Conservation (phyloP, 2,797 vertebrate species). For the Jordanella pulchra region DNA sequence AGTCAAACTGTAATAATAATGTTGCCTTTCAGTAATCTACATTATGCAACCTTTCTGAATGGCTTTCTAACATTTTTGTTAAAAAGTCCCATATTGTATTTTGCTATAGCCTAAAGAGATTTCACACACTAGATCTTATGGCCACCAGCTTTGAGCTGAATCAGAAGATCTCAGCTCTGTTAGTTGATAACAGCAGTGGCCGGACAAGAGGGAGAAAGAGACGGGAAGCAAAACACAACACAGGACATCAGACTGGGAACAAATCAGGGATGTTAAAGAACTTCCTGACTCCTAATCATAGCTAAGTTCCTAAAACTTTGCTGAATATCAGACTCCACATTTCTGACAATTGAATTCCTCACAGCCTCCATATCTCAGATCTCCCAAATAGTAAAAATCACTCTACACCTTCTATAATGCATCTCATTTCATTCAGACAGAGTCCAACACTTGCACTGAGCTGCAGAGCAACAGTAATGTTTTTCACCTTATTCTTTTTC, state of each 20-base stretch:
- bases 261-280: neutral
- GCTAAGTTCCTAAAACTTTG: neutral
- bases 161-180: neutral
- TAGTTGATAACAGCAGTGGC: neutral
- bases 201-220: conserved; percentile 12
- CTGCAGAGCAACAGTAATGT: neutral
- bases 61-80: neutral
- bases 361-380: neutral
- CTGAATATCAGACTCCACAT: conserved; percentile 7
- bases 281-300: rapidly evolving
- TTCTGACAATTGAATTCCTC: conserved; percentile 10
- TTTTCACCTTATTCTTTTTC: neutral
- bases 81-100: neutral
- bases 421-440: neutral
- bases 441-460: neutral
- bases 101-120: neutral
- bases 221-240: conserved; percentile 6
- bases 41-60: neutral
- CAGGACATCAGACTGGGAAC: conserved; percentile 4
- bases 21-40: neutral
- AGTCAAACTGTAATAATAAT: neutral
- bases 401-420: neutral
- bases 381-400: neutral
- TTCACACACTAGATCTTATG: neutral
- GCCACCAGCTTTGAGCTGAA: neutral